Evolutionary conservation across 2,888 invertebrate genomes (phyloP).

Genomic region (Pteria penguin): DNA sequence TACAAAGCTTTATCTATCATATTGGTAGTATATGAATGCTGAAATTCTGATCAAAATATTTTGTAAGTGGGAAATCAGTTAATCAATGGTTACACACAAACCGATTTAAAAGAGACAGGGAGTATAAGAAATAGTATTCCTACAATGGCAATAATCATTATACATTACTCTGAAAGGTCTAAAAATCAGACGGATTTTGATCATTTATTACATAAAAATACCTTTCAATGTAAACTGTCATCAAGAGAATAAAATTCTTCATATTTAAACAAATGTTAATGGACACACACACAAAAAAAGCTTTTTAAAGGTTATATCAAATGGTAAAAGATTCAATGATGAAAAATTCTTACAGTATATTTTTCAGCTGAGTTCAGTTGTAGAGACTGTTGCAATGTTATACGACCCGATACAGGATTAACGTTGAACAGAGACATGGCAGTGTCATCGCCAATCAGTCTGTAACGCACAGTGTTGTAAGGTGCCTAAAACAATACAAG

Average conservation of each 20-base stretch:
- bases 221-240: too few relatives aligned
- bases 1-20: too few relatives aligned
- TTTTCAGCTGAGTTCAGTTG: constrained; percentile 32
- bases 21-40: too few relatives aligned
- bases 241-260: too few relatives aligned
- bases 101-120: too few relatives aligned
- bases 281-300: not conserved
- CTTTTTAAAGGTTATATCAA: not conserved
- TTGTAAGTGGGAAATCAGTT: too few relatives aligned
- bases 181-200: too few relatives aligned
- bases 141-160: too few relatives aligned
- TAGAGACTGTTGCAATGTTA: constrained; percentile 40
- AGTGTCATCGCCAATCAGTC: constrained; percentile 59
- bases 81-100: not conserved
- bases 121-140: too few relatives aligned
- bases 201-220: too few relatives aligned
- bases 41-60: too few relatives aligned
- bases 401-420: constrained; percentile 51
- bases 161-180: too few relatives aligned
- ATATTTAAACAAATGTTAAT: not conserved
- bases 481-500: constrained; percentile 46
- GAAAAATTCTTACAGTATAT: constrained; percentile 41
- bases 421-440: constrained; percentile 64
- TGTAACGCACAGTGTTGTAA: constrained; percentile 59
- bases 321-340: not conserved